Evolutionary conservation across 2,888 invertebrate species (phyloP), one percentile per base, ranked within the genome.

Genomic region (Drosophila recens): DNA sequence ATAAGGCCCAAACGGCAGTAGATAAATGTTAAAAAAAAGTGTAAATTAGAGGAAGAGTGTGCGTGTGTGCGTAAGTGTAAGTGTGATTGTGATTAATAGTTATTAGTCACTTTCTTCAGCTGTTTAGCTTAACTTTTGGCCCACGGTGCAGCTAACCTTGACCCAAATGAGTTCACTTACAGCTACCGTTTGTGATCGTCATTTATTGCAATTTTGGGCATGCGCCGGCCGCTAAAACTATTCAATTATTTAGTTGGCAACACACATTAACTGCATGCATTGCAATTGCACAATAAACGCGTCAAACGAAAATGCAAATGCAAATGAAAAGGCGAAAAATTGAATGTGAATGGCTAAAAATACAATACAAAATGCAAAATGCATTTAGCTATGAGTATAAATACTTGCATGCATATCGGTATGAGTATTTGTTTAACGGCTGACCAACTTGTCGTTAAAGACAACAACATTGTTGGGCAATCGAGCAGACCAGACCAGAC

Each of bases 111-210:
- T 86, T 83, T 85, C 80, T 79, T 79, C 56, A 45, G 33, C 49
- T 36, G 40, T 15, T 23, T 57, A 27, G 43, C 20, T 42, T 30
- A 53, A 53, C 30, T 13, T 23, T 51, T 48, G 57, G 67, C 72
- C 70, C 70, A 64, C 53, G 69, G 66, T 66, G 62, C 64, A 66
- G 67, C 75, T 88, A 89, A 79, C 89, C 89, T 89, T 89, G 89
- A 89, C 89, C 89, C 79, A 86, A 87, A 87, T 73, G 72, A 46
- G 11, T 38, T 42, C 30, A 57, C 48, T 43, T 33, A 15, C 51
- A 17, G 17, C 15, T 17, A 40, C 36, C 34, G 40, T 23, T 43
- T 46, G 27, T 59, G 13, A 23, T 62, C 58, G 42, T 38, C n/a
- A 9, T 20, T 48, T 23, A 30, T 43, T 76, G 54, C 62, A 63